These are phyloP conservation scores for Eutrigla gurnardus DNA, from an alignment of 2,797 vertebrate species.

Conservation along the genomic window DNA sequence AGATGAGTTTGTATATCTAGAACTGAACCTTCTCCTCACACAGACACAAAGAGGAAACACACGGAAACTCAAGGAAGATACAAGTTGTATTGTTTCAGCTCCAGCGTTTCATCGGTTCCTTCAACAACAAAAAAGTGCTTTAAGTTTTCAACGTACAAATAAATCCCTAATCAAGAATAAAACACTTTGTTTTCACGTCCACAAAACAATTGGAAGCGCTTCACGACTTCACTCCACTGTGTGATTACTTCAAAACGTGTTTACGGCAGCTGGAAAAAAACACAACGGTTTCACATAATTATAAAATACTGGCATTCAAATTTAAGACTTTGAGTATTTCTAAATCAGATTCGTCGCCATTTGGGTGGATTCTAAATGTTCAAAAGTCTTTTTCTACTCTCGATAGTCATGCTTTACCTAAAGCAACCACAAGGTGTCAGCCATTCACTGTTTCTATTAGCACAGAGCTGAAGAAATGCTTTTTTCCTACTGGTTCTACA, in stretches of 20 bases:
- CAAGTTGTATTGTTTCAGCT: constrained; percentile 56
- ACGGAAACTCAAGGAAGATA: constrained; percentile 12
- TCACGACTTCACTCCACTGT: background rate
- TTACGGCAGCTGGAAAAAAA: background rate
- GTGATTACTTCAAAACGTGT: no score
- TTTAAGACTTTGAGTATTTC: background rate
- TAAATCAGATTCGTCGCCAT: background rate
- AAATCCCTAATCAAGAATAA: background rate
- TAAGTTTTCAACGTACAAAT: constrained; percentile 16
- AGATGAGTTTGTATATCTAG: background rate
- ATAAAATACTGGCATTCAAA: constrained; percentile 3
- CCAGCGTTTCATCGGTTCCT: constrained; percentile 11
- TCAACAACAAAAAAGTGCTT: constrained; percentile 4
- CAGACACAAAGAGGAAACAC: constrained; percentile 7
- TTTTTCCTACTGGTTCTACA: constrained; percentile 41
- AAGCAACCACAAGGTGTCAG: constrained; percentile 63
- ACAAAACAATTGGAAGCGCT: background rate
- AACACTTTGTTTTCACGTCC: background rate
- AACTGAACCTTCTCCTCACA: background rate
- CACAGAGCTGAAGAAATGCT: constrained; percentile 13
- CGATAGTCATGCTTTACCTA: constrained; percentile 48
- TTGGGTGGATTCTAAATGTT: constrained; percentile 17
- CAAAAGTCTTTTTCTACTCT: constrained; percentile 8
- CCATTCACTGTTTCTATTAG: constrained; percentile 42
- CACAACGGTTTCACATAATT: constrained; percentile 32